phyloP scores from a whole-genome alignment of 2,888 invertebrate species.

The Latrodectus hesperus region DNA sequence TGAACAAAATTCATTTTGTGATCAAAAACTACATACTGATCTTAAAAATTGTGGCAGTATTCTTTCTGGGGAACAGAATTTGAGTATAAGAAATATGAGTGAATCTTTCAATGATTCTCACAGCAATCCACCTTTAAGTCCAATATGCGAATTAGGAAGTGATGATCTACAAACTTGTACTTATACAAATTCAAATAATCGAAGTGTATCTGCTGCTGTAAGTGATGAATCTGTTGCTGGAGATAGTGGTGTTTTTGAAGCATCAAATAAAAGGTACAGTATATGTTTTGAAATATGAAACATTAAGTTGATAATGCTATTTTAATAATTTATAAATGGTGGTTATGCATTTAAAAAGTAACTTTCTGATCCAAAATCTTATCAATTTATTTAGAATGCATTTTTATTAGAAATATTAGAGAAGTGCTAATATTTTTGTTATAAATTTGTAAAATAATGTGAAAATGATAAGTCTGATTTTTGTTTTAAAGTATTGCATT shows the following conservation, averaged over 20 bases:
- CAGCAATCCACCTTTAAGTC: constrained; percentile 75
- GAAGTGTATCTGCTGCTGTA: constrained; percentile 90
- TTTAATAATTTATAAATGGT: no score
- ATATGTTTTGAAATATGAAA: no score
- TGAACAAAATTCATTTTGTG: constrained; percentile 60
- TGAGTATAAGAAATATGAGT: constrained; percentile 39
- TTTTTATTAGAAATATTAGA: no score
- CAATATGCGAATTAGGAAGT: constrained; percentile 74
- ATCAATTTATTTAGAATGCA: no score
- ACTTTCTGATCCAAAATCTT: no score
- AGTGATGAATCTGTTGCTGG: constrained; percentile 98
- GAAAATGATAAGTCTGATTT: no score
- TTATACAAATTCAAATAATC: constrained; percentile 82
- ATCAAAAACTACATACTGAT: constrained; percentile 45
- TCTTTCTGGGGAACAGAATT: constrained; percentile 44
- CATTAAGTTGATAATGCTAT: no score
- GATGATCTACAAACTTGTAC: constrained; percentile 70
- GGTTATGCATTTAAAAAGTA: no score
- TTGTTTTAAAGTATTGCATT: no score
- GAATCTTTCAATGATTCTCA: constrained; percentile 73
- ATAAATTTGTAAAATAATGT: no score
- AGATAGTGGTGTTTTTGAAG: constrained; percentile 77
- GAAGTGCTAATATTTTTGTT: no score
- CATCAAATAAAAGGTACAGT: constrained; percentile 74
- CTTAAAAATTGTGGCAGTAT: constrained; percentile 2